phyloP scores from a whole-genome alignment of 30 jellyfish, hydroid and myxozoan species.

The Cassiopea andromeda region DNA sequence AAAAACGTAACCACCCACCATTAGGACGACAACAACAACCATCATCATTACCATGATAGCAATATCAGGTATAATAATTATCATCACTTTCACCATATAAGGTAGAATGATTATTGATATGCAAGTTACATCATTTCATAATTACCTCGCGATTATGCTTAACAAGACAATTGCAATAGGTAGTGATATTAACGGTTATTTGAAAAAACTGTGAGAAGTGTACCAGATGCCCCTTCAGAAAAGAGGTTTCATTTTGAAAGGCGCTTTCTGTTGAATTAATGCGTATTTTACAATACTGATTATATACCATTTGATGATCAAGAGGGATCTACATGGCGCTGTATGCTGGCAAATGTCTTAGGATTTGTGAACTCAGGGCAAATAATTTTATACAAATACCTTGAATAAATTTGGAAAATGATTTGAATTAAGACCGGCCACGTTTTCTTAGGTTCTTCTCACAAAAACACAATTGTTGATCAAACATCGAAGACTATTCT shows the following conservation, averaged over 20 bases:
- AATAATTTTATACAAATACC: constrained; percentile 46
- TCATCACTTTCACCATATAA: background rate
- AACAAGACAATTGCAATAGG: background rate
- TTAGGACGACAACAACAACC: background rate
- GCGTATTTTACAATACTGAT: constrained; percentile 14
- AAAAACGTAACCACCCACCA: background rate
- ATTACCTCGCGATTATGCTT: background rate
- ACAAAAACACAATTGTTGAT: constrained; percentile 56
- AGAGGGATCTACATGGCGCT: constrained; percentile 31
- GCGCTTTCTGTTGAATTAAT: background rate
- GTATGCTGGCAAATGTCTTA: constrained; percentile 28
- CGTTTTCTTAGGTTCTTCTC: constrained; percentile 55
- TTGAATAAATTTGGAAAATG: constrained; percentile 27
- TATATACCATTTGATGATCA: constrained; percentile 19
- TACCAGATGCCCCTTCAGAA: background rate
- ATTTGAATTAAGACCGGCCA: constrained; percentile 62
- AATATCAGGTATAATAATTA: background rate
- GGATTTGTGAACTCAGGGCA: constrained; percentile 44
- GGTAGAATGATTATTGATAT: background rate
- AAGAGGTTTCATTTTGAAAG: background rate
- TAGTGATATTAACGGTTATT: background rate
- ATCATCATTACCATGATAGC: background rate
- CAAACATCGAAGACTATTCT: constrained; percentile 30
- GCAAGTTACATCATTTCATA: background rate
- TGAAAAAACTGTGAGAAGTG: background rate